Base-by-base conservation (phyloP, 2,888 invertebrate species). In the Agrenia bidenticulata region DNA sequence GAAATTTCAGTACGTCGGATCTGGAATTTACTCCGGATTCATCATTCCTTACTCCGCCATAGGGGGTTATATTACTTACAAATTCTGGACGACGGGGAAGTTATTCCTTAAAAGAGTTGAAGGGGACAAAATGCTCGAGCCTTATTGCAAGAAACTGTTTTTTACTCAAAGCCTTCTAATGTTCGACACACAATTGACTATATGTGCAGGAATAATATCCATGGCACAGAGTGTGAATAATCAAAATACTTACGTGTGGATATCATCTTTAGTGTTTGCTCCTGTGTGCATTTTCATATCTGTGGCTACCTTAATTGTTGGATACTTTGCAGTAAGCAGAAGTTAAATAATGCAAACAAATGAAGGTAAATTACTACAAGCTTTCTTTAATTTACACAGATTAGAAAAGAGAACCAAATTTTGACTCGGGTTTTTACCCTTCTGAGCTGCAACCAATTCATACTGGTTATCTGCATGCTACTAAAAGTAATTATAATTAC, bases 131-230 rank as follows among this genome's bases (percentile, higher is more conserved):
- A 19, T 56, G 1, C 26, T 72, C 13, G 69, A 70, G 21, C 53
- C 64, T 23, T 57, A 54, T 15, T 72, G 72, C 26, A 61, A 64
- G 24, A 67, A 70, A 19, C 45, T 72, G 15, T 72, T 72, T 32
- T 72, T 72, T 55, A 64, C 72, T 4, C 62, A 55, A 26, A 64
- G 65, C 56, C 50, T 70, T 32, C 66, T 72, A 63, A 64, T 66
- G 49, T 72, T 70, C 55, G 72, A 72, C 55, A 64, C 62, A 11
- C 72, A 72, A 55, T 27, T 68, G n/a, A 64, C 61, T 19, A 68
- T 70, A 27, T 66, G 69, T 49, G 62, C 72, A 5, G 60, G 66
- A 41, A 70, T 72, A 32, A 66, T 72, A 24, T 67, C 69, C 13
- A 70, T 72, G 67, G 68, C 69, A 17, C 70, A 54, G 1, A 66